These are phyloP conservation scores for Andricus quercusramuli DNA, from an alignment of 2,888 invertebrate genomes.

Conservation along the genomic window DNA sequence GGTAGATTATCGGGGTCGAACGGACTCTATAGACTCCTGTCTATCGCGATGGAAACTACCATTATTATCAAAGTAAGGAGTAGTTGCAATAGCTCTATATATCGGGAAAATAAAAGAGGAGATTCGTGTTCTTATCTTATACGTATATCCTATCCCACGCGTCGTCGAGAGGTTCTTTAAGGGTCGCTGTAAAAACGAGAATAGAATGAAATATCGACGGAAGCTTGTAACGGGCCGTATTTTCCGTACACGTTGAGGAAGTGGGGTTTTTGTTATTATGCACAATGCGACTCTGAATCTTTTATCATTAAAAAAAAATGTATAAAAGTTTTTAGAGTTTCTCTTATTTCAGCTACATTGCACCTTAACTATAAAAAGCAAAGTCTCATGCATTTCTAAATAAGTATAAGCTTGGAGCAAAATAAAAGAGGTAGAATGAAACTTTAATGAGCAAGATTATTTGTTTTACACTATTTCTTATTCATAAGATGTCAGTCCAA, in stretches of 20 bases:
- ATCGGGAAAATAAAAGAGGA: conserved; percentile 3
- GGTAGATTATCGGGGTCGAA: background rate
- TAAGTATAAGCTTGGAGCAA: background rate
- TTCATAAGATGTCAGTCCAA: background rate
- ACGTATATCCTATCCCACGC: conserved; percentile 27
- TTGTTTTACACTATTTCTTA: background rate
- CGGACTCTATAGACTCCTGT: background rate
- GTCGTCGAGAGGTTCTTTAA: conserved; percentile 22
- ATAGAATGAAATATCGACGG: conserved; percentile 32
- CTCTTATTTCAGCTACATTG: background rate
- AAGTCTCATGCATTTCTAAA: background rate
- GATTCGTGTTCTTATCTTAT: conserved; percentile 34
- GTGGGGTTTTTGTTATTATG: conserved; percentile 18
- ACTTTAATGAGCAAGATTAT: background rate
- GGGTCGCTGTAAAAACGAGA: conserved; percentile 31
- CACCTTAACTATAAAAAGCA: background rate
- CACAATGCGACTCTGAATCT: conserved; percentile 10
- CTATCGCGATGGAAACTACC: conserved; percentile 15
- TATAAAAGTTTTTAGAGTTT: conserved; percentile 9
- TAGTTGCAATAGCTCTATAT: conserved; percentile 27
- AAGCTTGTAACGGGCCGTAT: conserved; percentile 37
- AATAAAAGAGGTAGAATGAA: background rate
- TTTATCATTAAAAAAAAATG: conserved; percentile 30
- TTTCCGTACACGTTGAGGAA: conserved; percentile 34
- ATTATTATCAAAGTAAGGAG: conserved; percentile 35